Conservation (phyloP, 2,888 invertebrate genomes). For the Clostera curtula region DNA sequence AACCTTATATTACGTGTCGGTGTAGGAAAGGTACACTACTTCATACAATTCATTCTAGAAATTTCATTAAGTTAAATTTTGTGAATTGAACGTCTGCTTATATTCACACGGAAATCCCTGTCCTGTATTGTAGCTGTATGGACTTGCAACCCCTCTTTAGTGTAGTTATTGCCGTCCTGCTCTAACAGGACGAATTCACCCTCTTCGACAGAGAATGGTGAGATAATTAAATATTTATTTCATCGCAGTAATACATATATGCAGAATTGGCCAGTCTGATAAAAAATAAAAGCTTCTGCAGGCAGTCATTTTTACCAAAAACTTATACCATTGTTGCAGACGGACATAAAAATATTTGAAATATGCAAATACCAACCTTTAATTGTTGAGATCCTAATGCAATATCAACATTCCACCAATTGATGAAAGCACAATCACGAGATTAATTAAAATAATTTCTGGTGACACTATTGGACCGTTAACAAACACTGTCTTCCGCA, state of each 20-base stretch:
- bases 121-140: conserved; percentile 40
- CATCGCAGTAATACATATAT: too few relatives aligned
- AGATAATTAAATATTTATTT: conserved; percentile 71
- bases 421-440: conserved; percentile 52
- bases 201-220: conserved; percentile 53
- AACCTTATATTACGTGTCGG: too few relatives aligned
- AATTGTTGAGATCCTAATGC: conserved; percentile 44
- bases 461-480: conserved; percentile 48
- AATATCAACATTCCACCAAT: conserved; percentile 48
- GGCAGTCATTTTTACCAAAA: neutral
- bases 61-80: conserved; percentile 5
- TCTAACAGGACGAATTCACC: conserved; percentile 47
- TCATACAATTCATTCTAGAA: conserved; percentile 4
- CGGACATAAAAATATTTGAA: conserved; percentile 1
- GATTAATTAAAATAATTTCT: conserved; percentile 51
- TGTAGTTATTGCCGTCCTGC: conserved; percentile 42
- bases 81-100: conserved; percentile 25
- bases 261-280: conserved; percentile 10
- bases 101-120: conserved; percentile 49
- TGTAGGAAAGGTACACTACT: too few relatives aligned
- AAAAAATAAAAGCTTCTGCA: conserved; percentile 1
- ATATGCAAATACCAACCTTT: conserved; percentile 33
- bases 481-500: conserved; percentile 33
- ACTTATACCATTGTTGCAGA: neutral
- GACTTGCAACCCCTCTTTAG: conserved; percentile 59